Evolutionary conservation across 2,113 vertebrate species (phyloP).

Genomic region (Mormyrus lacerda): DNA sequence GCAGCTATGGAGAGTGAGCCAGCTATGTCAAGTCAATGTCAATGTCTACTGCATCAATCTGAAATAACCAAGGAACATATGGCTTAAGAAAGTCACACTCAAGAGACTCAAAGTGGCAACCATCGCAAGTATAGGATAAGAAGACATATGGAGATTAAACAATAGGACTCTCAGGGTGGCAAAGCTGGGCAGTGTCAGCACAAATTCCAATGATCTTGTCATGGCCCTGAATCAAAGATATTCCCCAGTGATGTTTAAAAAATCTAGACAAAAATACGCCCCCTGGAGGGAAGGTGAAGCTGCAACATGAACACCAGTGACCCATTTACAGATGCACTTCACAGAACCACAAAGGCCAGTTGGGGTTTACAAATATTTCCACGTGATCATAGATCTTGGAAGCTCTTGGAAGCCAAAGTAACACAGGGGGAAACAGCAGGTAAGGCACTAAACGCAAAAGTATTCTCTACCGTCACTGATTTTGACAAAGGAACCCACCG

Average conservation of each 20-base stretch:
- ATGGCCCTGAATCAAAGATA: neutral
- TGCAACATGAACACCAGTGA: neutral
- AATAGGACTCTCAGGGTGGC: neutral
- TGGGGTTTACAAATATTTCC: neutral
- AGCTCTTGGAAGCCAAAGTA: neutral
- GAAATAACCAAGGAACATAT: neutral
- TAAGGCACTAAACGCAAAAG: neutral
- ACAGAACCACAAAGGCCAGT: neutral
- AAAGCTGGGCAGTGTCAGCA: neutral
- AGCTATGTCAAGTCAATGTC: neutral
- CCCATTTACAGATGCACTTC: neutral
- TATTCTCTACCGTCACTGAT: neutral
- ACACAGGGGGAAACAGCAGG: neutral
- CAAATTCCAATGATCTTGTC: neutral
- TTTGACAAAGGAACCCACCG: neutral
- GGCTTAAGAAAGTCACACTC: neutral
- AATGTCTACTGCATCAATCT: neutral
- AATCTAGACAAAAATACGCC: neutral
- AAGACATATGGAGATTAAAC: neutral
- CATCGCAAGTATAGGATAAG: neutral
- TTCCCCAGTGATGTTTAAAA: neutral
- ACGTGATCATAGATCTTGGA: neutral
- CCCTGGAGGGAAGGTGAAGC: neutral
- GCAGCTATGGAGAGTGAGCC: neutral
- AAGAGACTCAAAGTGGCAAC: neutral